Evolutionary conservation across 1,140 invertebrate species (phyloP), one percentile per base, ranked within the genome.

Genomic region (Zophobas morio): DNA sequence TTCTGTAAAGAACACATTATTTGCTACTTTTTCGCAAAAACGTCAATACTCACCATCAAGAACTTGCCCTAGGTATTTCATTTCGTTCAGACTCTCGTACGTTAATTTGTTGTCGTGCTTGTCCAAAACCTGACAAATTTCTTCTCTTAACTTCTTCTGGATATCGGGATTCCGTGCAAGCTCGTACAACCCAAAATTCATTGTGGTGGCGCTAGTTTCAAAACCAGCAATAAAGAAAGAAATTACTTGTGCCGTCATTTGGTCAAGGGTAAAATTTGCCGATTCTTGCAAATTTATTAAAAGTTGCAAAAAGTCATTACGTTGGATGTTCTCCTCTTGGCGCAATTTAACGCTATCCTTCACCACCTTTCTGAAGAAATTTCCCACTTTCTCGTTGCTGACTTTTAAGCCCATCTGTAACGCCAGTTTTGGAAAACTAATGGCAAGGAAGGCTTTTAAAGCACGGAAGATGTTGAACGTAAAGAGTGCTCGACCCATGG

Each of bases 151-250:
- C 66, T 86, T 88, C 1, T 82, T 37, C 73, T 90, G 88, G 0
- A 88, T 80, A 8, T 88, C 84, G 0, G 83, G 84, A 83, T 89
- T 82, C 33, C 81, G 63, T 0, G 88, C 87, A 1, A 90, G 57
- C 63, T 88, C 82, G 79, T 89, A 90, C 0, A 89, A 63, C 0
- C 86, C 83, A 77, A 86, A 88, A 37, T 84, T 84, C 40, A 87
- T 84, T 0, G 85, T 84, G 1, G 84, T 84, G 0, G 88, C 85
- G 6, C 85, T 87, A 0, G 87, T 88, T 71, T 89, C 88, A 72
- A 87, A 88, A 3, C 88, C 88, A 1, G 91, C 93, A 4, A 92
- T 84, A 74, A 93, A 88, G 80, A 93, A 93, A 0, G 90, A 81
- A 78, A 92, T 86, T 0, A 88, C 87, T 72, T 93, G 92, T 1